Evolutionary conservation across 2,888 invertebrate genomes (phyloP), one percentile per base, ranked within the genome.

Genomic region (Phortica magna): DNA sequence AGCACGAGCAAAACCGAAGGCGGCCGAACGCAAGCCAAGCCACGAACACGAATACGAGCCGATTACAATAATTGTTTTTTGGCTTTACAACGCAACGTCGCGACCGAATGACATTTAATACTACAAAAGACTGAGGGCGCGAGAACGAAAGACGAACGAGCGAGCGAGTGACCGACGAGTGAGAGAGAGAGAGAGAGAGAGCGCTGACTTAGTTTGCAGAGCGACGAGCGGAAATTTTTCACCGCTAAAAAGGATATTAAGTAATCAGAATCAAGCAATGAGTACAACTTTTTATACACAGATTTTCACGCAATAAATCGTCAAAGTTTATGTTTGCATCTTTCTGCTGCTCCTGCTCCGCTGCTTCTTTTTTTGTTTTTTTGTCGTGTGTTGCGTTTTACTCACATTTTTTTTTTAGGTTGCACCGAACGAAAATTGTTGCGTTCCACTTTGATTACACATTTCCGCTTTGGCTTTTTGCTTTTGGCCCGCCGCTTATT

Each of bases 211-310:
- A 73, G 73, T 72, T 39, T 65, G 41, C 14, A 7, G 65, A 65
- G 41, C 22, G 19, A 59, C 53, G 53, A n/a, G 55, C 17, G 10
- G 55, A 55, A 12, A 10, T 14, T 14, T 55, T 61, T 53, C 55
- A 41, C 42, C 12, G 75, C 78, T 75, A 74, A 64, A 59, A n/a
- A 79, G 79, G 79, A 83, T 82, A 83, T 84, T 84, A 83, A 83
- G 81, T 83, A 84, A 84, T 84, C 84, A 82, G 76, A 77, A 65
- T 71, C 68, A 73, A 43, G 65, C 72, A 77, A 12, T 17, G 48
- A 70, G 70, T 70, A 70, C 9, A 70, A 48, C 31, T 70, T 22
- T 48, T 70, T 67, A 67, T 74, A 22, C 41, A 55, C 19, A 61
- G 22, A 12, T 68, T 43, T 68, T 48, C 42, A 68, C 19, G 43